phyloP scores from a whole-genome alignment of 2,797 vertebrate genomes.

The Novumbra hubbsi region DNA sequence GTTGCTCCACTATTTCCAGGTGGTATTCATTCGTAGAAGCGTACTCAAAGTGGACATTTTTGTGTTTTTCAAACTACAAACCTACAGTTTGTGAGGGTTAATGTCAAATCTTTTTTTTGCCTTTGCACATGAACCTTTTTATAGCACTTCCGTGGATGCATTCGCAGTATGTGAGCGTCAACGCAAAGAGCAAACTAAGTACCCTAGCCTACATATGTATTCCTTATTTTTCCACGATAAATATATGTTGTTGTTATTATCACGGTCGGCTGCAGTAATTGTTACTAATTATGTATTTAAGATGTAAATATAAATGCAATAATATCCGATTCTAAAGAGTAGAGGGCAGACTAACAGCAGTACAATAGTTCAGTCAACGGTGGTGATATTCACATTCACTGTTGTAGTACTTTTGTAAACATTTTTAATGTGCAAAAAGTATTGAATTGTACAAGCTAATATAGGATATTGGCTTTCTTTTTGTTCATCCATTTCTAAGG shows the following conservation, averaged over 20 bases:
- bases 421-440: background rate
- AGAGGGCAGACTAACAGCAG: background rate
- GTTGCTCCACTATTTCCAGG: background rate
- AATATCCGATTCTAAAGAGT: background rate
- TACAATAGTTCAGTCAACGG: background rate
- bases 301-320: no score
- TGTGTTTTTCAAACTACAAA: background rate
- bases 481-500: background rate
- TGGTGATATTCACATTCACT: background rate
- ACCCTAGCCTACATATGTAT: background rate
- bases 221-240: background rate
- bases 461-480: background rate
- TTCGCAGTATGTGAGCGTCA: background rate
- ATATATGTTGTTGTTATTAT: no score
- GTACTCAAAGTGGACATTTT: background rate
- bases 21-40: background rate
- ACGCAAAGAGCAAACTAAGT: background rate
- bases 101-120: background rate
- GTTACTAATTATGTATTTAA: no score
- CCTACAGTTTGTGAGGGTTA: background rate
- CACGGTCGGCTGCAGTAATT: background rate
- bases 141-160: background rate
- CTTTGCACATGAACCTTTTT: background rate
- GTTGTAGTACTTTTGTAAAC: background rate
- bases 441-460: background rate